These are phyloP conservation scores for Uropsilus gracilis DNA, from an alignment of 2,113 vertebrate species.

Conservation along the genomic window DNA sequence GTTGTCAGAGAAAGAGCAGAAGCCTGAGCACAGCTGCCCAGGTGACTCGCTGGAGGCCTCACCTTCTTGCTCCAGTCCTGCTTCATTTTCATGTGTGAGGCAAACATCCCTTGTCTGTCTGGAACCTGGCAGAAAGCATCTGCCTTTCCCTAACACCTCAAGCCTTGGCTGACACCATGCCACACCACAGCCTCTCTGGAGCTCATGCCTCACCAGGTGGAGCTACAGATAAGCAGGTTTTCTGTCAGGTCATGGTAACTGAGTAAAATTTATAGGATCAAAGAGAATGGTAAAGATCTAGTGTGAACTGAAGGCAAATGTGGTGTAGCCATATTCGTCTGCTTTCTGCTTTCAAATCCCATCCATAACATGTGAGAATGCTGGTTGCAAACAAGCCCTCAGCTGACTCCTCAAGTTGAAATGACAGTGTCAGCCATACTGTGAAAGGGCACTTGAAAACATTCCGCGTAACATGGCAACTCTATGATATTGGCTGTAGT, in stretches of 20 bases:
- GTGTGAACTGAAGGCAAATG: not conserved
- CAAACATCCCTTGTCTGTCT: not conserved
- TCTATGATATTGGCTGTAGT: not conserved
- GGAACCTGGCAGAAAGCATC: not conserved
- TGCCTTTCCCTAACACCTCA: not conserved
- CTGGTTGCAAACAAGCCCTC: not conserved
- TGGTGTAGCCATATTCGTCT: not conserved
- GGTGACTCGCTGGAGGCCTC: not conserved
- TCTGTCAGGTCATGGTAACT: not conserved
- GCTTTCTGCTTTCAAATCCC: not conserved
- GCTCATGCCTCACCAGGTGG: rapidly evolving
- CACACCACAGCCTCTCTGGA: too few species aligned
- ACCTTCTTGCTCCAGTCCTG: not conserved
- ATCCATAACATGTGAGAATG: not conserved
- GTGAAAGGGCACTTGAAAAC: not conserved
- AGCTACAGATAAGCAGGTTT: not conserved
- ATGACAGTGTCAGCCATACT: not conserved
- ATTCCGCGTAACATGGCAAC: not conserved
- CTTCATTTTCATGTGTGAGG: not conserved
- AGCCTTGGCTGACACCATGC: not conserved
- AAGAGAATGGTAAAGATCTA: not conserved
- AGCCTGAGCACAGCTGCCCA: not conserved
- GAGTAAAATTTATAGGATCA: not conserved
- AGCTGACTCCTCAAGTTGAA: not conserved
- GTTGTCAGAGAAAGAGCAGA: not conserved